Base-by-base conservation (phyloP, 2,888 invertebrate genomes). In the Agrenia bidenticulata region DNA sequence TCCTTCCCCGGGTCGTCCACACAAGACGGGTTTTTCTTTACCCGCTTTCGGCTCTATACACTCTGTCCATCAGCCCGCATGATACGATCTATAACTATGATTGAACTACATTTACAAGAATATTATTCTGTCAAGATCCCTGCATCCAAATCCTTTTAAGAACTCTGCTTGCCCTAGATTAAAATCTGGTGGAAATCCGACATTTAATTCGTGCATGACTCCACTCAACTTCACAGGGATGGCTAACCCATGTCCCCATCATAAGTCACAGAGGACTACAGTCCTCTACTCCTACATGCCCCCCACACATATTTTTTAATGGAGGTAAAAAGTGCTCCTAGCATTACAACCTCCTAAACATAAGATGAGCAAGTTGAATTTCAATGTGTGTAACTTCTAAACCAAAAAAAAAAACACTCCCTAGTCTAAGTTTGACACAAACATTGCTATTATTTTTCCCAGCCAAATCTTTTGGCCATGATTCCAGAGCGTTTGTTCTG, bases 361-460 rank as follows among this genome's bases (percentile, higher is more conserved):
- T 32, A 32, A 32, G 32, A 32, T 32, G 32, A 32, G 32, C 5
- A 32, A 32, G 32, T 32, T 32, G 32, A 32, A 4, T 32, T 32
- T 32, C 5, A 32, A 32, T 32, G 32, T n/a, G n/a, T 32, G 11
- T 32, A 32, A 32, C 32, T 32, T 32, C 32, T 5, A 45, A 17
- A 45, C 9, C n/a, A 45, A 45, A 45, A 32, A 32, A 32, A 45
- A 45, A 45, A 45, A 45, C 5, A 5, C 5, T 45, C 15, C 45
- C 45, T 11, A 32, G 4, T 32, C 32, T 5, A 19, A 45, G 9
- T 45, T 45, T 45, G 45, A 45, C 45, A 55, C 55, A 32, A 55
- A 32, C 32, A 27, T 55, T 55, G 55, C 55, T 27, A 55, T 55
- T 55, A 55, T 55, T 55, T 55, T 26, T 26, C 9, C 11, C 27